Evolutionary conservation across 2,113 vertebrate genomes (phyloP).

Genomic region (Myrmophylax atrothorax): DNA sequence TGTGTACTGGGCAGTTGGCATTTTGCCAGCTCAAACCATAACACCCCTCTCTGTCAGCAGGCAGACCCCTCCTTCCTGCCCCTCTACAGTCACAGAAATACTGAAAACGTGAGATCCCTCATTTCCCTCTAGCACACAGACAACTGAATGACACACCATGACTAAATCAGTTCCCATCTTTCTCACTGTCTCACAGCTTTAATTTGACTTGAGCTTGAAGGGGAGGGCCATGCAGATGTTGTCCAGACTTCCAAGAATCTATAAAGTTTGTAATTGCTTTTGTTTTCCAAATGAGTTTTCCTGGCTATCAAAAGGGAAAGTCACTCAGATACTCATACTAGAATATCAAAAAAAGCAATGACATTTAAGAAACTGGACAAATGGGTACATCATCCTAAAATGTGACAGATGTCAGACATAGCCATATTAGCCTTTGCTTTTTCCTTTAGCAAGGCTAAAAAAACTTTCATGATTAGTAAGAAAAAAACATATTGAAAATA

Average conservation of each 20-base stretch:
- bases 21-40: too few species aligned
- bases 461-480: background rate
- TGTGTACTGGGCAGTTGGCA: too few species aligned
- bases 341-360: background rate
- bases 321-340: background rate
- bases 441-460: background rate
- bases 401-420: background rate
- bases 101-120: background rate
- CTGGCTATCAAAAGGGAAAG: background rate
- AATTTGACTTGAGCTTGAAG: background rate
- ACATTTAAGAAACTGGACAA: conserved; percentile 35
- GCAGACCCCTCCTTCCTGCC: background rate
- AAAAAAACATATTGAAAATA: conserved; percentile 4
- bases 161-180: background rate
- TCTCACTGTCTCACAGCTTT: background rate
- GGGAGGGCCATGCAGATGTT: background rate
- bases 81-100: background rate
- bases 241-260: background rate
- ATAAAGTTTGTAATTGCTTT: background rate
- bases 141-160: background rate
- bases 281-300: background rate
- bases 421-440: background rate
- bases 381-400: background rate
- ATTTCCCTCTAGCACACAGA: background rate
- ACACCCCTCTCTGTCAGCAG: too few species aligned